These are phyloP conservation scores for Cryptoblepharus egeriae DNA, from an alignment of 2,797 vertebrate genomes.

Conservation along the genomic window DNA sequence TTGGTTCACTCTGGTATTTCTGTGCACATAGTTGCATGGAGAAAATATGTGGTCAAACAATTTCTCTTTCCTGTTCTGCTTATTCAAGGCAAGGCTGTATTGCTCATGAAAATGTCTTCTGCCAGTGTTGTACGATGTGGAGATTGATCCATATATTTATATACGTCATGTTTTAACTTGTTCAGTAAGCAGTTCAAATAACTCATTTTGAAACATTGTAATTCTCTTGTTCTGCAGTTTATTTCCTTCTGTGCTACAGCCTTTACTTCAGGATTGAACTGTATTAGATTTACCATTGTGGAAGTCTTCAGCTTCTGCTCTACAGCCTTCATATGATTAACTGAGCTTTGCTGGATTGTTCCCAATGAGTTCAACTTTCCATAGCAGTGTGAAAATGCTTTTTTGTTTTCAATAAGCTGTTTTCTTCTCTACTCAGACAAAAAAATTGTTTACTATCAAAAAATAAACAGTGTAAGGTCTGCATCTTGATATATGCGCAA, in stretches of 20 bases:
- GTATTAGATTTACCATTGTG: not conserved
- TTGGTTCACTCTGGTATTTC: not conserved
- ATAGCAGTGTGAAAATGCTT: conserved; percentile 43
- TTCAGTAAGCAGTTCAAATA: not conserved
- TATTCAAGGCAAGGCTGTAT: conserved; percentile 25
- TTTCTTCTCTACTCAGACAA: not conserved
- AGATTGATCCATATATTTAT: conserved; percentile 4
- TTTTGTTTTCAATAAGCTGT: conserved; percentile 1
- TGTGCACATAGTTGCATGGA: not conserved
- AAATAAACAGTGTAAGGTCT: not conserved
- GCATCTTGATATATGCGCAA: too few relatives aligned
- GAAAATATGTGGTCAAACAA: not conserved
- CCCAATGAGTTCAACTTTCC: not conserved
- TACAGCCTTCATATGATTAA: not conserved
- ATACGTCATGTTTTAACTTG: conserved; percentile 8
- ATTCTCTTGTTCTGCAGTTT: conserved; percentile 22
- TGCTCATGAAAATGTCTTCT: conserved; percentile 40
- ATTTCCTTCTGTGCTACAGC: not conserved
- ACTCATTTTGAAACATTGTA: conserved; percentile 39
- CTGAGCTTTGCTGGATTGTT: not conserved
- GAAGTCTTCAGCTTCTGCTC: not conserved
- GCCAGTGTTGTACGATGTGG: conserved; percentile 42
- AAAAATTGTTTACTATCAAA: not conserved
- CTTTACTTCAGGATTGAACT: conserved; percentile 43
- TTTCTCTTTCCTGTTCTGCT: not conserved